Evolutionary conservation across 2,797 vertebrate genomes (phyloP), one percentile per base, ranked within the genome.

Genomic region (Aotus griseimembra): DNA sequence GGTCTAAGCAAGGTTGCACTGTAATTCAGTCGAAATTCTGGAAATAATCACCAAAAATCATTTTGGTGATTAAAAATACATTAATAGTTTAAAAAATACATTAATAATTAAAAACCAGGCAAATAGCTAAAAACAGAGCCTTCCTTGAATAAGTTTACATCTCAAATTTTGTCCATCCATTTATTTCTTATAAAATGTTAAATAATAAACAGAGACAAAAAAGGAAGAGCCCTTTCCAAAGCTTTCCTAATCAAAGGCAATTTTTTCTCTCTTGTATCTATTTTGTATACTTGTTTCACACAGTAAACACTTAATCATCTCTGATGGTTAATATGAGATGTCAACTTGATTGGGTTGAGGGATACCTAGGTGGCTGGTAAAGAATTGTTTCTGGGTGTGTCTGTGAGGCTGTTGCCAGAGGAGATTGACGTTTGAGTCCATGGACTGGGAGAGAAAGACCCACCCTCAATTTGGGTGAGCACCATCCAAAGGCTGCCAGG

Each of bases 221-320:
- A 93, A 57, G 41, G 39, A 33, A 94, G 64, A 36, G 15, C 14
- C 33, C 13, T 83, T 26, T 58, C 28, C 13, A 58, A 50, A 89
- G 5, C 4, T 92, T 91, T 57, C 70, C 33, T 48, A 87, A 57
- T 58, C 41, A 55, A 33, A 83, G 33, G 10, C 39, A 19, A 7
- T 5, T 46, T 22, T 67, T 94, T 83, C 26, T 20, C 92, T 64
- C 94, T 19, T 9, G 6, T 19, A 22, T 96, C 96, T 94, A 39
- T 95, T 98, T 96, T 97, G 83, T 79, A 58, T 44, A 93, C 46
- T 81, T 52, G 75, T 6, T 97, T 97, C 90, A 97, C 14, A 83
- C 12, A 36, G 77, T 87, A 97, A 97, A 96, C 0, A 82, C 50
- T 67, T 79, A 95, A 46, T 88, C 17, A 17, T 67, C 64, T 67